A percentile compares a stretch with the other conserved stretches of the same genome.
Evolutionary conservation across 2,797 vertebrate genomes (phyloP).

Genomic region (Bradypodion pumilum): DNA sequence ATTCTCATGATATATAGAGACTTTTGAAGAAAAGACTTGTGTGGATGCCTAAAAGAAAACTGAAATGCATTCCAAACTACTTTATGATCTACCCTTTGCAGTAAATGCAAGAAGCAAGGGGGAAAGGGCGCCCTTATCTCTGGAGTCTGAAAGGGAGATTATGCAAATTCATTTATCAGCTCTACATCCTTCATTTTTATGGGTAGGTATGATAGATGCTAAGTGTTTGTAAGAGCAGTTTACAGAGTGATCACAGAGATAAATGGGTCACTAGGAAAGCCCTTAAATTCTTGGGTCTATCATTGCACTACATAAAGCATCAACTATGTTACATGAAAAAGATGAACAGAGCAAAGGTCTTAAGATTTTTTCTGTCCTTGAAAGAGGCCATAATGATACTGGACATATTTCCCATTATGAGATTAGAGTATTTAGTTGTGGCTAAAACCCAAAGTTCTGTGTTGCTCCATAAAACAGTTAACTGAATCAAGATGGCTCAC

Average conservation of each 20-base stretch:
- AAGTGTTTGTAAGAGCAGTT: constrained; percentile 27
- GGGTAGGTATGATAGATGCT: constrained; percentile 20
- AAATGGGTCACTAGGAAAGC: constrained; percentile 18
- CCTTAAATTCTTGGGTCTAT: constrained; percentile 22
- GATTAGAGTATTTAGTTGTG: constrained; percentile 10
- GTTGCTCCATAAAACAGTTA: constrained; percentile 10
- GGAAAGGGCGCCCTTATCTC: constrained; percentile 6
- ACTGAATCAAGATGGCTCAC: constrained; percentile 24
- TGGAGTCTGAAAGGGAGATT: constrained; percentile 21
- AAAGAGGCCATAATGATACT: not conserved
- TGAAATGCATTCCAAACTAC: not conserved
- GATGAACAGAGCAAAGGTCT: constrained; percentile 22
- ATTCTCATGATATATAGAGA: not conserved
- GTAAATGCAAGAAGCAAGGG: not conserved
- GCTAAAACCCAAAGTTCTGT: constrained; percentile 9
- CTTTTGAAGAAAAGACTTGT: not conserved
- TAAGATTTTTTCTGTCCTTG: constrained; percentile 17
- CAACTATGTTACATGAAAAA: constrained; percentile 7
- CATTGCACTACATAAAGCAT: constrained; percentile 23
- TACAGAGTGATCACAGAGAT: constrained; percentile 30
- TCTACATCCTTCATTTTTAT: constrained; percentile 22
- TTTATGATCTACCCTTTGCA: not conserved
- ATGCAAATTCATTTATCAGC: constrained; percentile 19
- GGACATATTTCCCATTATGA: constrained; percentile 22
- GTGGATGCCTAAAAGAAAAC: not conserved